phyloP scores from a whole-genome alignment of 2,113 vertebrate species.

The Tenebrosternarchus preto region DNA sequence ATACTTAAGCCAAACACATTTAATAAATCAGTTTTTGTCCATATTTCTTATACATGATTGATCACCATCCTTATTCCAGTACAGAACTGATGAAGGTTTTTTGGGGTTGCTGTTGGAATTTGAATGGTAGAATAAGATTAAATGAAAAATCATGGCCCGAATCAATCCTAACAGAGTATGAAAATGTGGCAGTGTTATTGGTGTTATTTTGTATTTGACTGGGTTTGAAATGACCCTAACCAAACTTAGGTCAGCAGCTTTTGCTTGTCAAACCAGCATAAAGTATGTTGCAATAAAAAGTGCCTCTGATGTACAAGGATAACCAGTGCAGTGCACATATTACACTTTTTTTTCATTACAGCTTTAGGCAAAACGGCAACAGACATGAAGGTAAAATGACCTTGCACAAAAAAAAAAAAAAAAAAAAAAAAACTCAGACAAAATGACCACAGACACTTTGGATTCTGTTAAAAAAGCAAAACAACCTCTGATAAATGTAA shows the following conservation, averaged over 20 bases:
- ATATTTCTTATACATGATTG: slow-evolving; percentile 75
- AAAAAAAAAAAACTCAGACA: too few species aligned
- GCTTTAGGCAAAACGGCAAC: neutral
- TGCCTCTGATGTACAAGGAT: neutral
- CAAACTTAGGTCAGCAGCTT: slow-evolving; percentile 61
- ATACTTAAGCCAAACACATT: slow-evolving; percentile 65
- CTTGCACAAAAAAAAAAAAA: neutral
- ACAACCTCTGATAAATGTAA: too few species aligned
- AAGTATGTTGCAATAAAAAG: too few species aligned
- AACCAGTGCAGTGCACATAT: too few species aligned
- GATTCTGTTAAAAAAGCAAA: too few species aligned
- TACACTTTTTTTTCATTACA: too few species aligned
- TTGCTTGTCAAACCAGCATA: slow-evolving; percentile 7
- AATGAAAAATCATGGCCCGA: slow-evolving; percentile 93
- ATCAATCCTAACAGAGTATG: slow-evolving; percentile 92
- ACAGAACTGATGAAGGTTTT: slow-evolving; percentile 77
- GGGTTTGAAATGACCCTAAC: slow-evolving; percentile 69
- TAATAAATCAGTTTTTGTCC: slow-evolving; percentile 84
- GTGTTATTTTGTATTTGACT: slow-evolving; percentile 79
- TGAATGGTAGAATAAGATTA: slow-evolving; percentile 89
- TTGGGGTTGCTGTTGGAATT: slow-evolving; percentile 80
- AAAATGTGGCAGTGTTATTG: slow-evolving; percentile 86
- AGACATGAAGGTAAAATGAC: too few species aligned
- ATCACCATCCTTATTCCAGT: slow-evolving; percentile 77
- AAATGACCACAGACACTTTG: too few species aligned